Evolutionary conservation across 2,888 invertebrate species (phyloP).

Genomic region (Ormyrus pomaceus): DNA sequence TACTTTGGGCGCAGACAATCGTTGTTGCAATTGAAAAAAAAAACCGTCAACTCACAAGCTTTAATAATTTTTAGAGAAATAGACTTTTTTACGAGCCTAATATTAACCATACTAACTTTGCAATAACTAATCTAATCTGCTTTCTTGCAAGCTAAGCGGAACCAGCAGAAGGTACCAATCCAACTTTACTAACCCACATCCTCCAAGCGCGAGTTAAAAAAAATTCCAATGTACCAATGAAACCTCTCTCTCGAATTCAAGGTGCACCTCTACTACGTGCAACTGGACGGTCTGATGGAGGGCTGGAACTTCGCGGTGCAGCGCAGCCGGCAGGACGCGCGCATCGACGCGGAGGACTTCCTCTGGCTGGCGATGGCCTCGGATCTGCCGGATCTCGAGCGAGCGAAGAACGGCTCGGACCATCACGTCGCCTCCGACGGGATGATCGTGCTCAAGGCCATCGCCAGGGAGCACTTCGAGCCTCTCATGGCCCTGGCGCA

Average conservation of each 20-base stretch:
- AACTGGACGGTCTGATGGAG: constrained; percentile 86
- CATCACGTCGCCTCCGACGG: constrained; percentile 70
- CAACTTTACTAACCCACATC: background rate
- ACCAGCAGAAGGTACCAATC: constrained; percentile 24
- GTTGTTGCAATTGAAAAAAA: too few species aligned
- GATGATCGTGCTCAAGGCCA: constrained; percentile 67
- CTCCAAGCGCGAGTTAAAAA: background rate
- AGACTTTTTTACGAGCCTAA: too few species aligned
- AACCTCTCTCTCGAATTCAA: constrained; percentile 62
- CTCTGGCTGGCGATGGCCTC: constrained; percentile 86
- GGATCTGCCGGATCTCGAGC: constrained; percentile 84
- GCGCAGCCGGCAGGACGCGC: constrained; percentile 80
- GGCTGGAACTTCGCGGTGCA: constrained; percentile 85
- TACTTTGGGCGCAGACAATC: too few species aligned
- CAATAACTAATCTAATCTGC: constrained; percentile 33
- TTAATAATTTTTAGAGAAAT: too few species aligned
- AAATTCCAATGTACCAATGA: too few species aligned
- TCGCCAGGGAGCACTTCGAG: constrained; percentile 63
- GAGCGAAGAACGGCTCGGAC: constrained; percentile 71
- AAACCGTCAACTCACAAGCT: too few species aligned
- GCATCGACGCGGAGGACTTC: constrained; percentile 81
- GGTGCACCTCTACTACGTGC: constrained; percentile 86
- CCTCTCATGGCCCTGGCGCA: constrained; percentile 84
- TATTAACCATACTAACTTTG: background rate
- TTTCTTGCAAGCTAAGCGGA: constrained; percentile 37